Base-by-base conservation (phyloP, 1,140 invertebrate species). In the Magallana gigas region DNA sequence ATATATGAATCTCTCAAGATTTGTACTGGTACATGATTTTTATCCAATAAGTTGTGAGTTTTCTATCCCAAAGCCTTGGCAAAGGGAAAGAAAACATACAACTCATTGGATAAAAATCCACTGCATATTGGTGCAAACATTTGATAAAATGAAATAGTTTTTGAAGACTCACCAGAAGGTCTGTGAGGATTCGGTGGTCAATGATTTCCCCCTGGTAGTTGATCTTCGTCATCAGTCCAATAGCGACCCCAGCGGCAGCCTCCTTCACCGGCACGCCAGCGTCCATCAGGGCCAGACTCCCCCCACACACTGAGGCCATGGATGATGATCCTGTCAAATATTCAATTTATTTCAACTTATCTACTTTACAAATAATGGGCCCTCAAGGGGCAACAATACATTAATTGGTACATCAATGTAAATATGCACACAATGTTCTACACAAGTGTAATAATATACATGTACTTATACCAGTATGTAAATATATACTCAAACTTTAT, bases 261-360 rank as follows among this genome's bases (percentile, higher is more conserved):
- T 96, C 93, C 11, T 94, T 94, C 81, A 99, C 96, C 6, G 97
- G 96, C 12, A 99, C 97, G 71, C 94, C 99, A 12, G 99, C 98
- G 96, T 99, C 98, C 96, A 99, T 97, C 57, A 99, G 95, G 1
- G 99, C 99, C 89, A 99, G 94, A 91, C 97, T 98, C 3, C 99
- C 99, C 16, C 97, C 98, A 95, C 99, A 99, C 56, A 99, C 97
- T 71, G 98, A 97, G 23, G 99, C 99, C 99, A 99, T 99, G 9
- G 98, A 99, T 88, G 98, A 99, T 0, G 98, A 99, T 60, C 97
- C 97, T 95, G 82, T 85, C 89, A 88, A 83, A 48, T 48, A 48
- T 48, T 48, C 36, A 48, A 48, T 48, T 48, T 48, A 48, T 48
- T 48, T 48, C 1, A 48, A 48, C 5, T 48, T 48, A 48, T 48